A percentile compares a stretch with the other conserved stretches of the same genome.
Evolutionary conservation across 2,113 vertebrate genomes (phyloP).

Genomic region (Calidris pygmaea): DNA sequence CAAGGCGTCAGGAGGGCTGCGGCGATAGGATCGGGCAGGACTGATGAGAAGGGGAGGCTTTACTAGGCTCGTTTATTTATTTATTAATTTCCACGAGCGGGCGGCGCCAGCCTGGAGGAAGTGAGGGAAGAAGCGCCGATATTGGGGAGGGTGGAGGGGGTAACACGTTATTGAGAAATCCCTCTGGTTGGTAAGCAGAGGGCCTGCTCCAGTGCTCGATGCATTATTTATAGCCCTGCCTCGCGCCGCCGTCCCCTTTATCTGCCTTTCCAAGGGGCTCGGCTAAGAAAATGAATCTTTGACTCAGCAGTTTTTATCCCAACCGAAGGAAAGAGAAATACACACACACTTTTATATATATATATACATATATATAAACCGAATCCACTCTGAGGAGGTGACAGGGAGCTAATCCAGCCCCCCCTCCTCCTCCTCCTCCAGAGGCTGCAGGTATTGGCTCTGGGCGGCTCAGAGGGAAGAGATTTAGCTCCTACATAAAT

Average conservation of each 20-base stretch:
- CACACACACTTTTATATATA: background rate
- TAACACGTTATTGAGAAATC: background rate
- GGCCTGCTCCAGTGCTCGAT: constrained; percentile 38
- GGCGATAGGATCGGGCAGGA: background rate
- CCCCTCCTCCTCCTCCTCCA: background rate
- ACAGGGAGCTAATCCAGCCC: background rate
- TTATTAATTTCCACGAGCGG: background rate
- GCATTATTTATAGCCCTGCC: constrained; percentile 64
- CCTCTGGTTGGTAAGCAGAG: constrained; percentile 33
- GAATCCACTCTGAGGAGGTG: background rate
- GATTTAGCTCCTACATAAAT: background rate
- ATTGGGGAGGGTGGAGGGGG: background rate
- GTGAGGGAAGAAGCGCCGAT: background rate
- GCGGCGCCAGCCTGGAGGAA: background rate
- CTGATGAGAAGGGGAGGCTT: background rate
- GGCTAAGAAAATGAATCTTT: constrained; percentile 45
- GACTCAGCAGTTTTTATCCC: constrained; percentile 62
- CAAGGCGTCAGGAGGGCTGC: background rate
- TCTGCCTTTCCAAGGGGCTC: constrained; percentile 57
- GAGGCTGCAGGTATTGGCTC: background rate
- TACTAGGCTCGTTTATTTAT: background rate
- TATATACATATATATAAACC: background rate
- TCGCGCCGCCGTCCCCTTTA: background rate
- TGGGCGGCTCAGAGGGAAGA: background rate
- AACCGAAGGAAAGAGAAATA: constrained; percentile 25